phyloP scores from a whole-genome alignment of 2,113 vertebrate genomes.

The Periophthalmodon schlosseri region DNA sequence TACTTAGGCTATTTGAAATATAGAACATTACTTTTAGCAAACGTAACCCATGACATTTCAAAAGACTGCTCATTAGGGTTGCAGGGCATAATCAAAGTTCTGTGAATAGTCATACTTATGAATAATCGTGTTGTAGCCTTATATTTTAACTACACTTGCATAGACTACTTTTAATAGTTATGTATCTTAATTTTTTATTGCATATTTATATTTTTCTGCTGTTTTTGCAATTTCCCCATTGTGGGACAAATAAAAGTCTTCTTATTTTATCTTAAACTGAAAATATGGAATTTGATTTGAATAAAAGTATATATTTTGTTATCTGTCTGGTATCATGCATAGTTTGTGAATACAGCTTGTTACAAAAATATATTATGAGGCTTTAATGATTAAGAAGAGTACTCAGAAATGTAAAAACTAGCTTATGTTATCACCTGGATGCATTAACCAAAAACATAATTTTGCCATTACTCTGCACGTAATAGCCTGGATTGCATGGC shows the following conservation, averaged over 20 bases:
- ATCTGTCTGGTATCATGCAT: background rate
- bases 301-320: background rate
- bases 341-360: background rate
- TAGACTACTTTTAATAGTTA: too few relatives aligned
- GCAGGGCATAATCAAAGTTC: background rate
- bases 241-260: too few relatives aligned
- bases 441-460: background rate
- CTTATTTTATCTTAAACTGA: background rate
- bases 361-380: background rate
- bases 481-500: background rate
- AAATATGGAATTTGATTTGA: background rate
- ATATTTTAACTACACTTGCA: too few relatives aligned
- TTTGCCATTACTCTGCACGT: background rate
- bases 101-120: too few relatives aligned
- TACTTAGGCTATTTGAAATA: conserved; percentile 1
- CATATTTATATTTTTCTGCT: too few relatives aligned
- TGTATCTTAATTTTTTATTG: too few relatives aligned
- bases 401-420: background rate
- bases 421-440: background rate
- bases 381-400: background rate
- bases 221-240: too few relatives aligned
- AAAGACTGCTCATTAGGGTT: background rate
- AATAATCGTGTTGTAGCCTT: too few relatives aligned
- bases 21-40: background rate
- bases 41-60: conserved; percentile 22